These are phyloP conservation scores for Piprites chloris DNA, from an alignment of 2,113 vertebrate genomes.

Conservation along the genomic window DNA sequence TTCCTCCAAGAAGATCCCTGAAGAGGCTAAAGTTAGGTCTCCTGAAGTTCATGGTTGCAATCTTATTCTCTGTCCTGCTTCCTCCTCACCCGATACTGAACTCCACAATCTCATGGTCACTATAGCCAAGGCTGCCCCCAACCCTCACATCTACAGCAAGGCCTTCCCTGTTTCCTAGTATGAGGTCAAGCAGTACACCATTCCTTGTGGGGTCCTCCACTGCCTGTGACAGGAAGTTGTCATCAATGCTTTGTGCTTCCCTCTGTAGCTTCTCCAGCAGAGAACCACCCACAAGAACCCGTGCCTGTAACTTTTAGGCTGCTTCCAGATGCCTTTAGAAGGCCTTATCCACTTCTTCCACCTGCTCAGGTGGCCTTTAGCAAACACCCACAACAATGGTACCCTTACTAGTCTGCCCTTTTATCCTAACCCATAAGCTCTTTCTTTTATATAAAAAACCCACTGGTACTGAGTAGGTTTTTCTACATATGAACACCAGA, in stretches of 20 bases:
- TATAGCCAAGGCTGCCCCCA: neutral
- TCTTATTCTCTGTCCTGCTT: neutral
- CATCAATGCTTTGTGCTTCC: neutral
- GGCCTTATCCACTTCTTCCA: neutral
- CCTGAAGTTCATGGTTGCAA: neutral
- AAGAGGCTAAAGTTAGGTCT: neutral
- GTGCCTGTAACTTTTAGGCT: neutral
- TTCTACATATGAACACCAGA: neutral
- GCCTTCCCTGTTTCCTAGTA: neutral
- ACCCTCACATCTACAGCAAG: too few species aligned
- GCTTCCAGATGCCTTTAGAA: neutral
- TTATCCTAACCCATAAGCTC: neutral
- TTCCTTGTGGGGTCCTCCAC: neutral
- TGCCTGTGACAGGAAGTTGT: neutral
- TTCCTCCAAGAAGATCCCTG: neutral
- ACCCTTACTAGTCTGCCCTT: neutral
- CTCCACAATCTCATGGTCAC: neutral
- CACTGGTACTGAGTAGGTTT: neutral
- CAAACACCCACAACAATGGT: neutral
- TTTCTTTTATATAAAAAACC: neutral
- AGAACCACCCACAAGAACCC: neutral
- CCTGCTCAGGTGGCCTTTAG: neutral
- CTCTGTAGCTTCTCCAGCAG: neutral
- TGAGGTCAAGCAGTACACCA: neutral
- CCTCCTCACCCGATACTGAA: neutral